Conservation (phyloP, 2,888 invertebrate species). For the Synanthedon vespiformis region DNA sequence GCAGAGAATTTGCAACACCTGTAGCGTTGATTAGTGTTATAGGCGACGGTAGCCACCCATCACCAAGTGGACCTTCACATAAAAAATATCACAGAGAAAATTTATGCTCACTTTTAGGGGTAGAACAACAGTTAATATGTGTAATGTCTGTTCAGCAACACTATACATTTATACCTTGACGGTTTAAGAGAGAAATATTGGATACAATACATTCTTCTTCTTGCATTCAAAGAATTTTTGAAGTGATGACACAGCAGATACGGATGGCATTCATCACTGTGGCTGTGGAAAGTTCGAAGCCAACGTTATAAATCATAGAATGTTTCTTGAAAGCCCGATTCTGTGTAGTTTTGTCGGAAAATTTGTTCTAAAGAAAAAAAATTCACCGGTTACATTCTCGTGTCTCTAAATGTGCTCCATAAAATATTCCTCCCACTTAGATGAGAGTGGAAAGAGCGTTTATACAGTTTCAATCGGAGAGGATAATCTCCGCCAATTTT, state of each 20-base stretch:
- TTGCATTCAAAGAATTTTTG: slow-evolving; percentile 13
- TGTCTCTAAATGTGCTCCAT: slow-evolving; percentile 7
- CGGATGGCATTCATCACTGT: slow-evolving; percentile 12
- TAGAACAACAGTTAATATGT: too few species aligned
- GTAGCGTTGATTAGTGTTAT: too few species aligned
- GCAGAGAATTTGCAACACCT: too few species aligned
- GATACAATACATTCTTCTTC: slow-evolving; percentile 3
- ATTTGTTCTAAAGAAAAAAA: too few species aligned
- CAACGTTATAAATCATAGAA: slow-evolving; percentile 19
- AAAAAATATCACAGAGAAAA: too few species aligned
- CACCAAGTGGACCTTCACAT: too few species aligned
- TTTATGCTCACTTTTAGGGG: too few species aligned
- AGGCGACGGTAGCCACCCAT: too few species aligned
- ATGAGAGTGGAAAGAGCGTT: background rate
- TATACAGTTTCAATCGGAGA: background rate
- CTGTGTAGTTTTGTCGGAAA: slow-evolving; percentile 12
- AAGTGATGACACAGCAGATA: slow-evolving; percentile 12
- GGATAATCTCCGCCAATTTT: background rate
- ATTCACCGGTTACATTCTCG: slow-evolving; percentile 3
- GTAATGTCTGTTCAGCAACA: too few species aligned
- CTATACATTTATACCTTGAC: background rate
- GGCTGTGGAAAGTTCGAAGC: slow-evolving; percentile 14
- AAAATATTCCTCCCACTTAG: background rate
- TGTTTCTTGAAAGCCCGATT: slow-evolving; percentile 8
- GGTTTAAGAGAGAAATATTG: background rate